A percentile compares a stretch with the other conserved stretches of the same genome.
Evolutionary conservation across 2,113 vertebrate genomes (phyloP).

Genomic region (Sturnus vulgaris): DNA sequence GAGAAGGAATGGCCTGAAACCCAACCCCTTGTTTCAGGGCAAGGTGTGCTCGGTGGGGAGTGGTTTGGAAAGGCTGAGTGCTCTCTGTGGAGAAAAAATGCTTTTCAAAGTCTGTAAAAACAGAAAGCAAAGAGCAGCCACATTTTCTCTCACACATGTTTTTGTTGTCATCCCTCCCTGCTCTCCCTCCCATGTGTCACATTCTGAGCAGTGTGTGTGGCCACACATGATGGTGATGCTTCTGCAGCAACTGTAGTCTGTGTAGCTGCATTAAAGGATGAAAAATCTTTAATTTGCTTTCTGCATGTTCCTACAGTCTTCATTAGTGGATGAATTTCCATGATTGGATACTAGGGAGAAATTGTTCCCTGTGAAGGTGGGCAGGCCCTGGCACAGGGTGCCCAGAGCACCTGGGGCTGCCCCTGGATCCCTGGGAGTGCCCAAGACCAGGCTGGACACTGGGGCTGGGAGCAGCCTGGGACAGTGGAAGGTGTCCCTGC

Average conservation of each 20-base stretch:
- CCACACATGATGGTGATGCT: fast-evolving
- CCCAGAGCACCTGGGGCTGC: not conserved
- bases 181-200: not conserved
- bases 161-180: not conserved
- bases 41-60: not conserved
- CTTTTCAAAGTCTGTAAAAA: not conserved
- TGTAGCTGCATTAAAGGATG: not conserved
- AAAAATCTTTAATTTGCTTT: not conserved
- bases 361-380: fast-evolving
- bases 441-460: fast-evolving
- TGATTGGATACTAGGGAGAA: not conserved
- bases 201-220: not conserved
- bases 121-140: not conserved
- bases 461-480: not conserved
- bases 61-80: not conserved
- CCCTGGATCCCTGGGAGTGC: not conserved
- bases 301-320: fast-evolving
- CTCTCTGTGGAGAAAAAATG: not conserved
- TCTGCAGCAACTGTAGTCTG: fast-evolving
- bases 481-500: fast-evolving
- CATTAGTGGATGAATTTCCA: not conserved
- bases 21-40: not conserved
- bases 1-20: not conserved
- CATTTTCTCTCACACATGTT: not conserved
- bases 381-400: not conserved